Evolutionary conservation across 2,888 invertebrate species (phyloP), one percentile per base, ranked within the genome.

Genomic region (Drosophila mimetica): DNA sequence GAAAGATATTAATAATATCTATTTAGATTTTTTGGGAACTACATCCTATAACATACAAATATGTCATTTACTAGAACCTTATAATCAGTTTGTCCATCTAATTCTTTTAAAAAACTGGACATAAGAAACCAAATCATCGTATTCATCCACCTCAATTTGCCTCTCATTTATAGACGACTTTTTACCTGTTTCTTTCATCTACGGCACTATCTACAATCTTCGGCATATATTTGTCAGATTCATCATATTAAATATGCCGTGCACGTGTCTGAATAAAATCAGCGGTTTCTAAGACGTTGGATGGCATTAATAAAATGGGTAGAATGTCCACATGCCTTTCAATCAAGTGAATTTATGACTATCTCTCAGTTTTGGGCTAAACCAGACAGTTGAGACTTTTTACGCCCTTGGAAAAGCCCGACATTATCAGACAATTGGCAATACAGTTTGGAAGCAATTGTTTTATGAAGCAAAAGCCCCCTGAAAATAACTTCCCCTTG

Each of bases 261-360:
- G 25, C 79, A 82, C 69, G 83, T 65, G 74, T 20, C 28, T 39
- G 71, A 61, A 82, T 79, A 76, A 85, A 64, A 65, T 81, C 58
- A 67, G 59, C 74, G 65, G 65, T 78, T 71, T 70, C 37, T 69
- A 63, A 59, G 32, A 70, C 82, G 76, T 48, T 71, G 82, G 71
- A 41, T 34, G 54, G 79, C 79, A 82, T 82, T 65, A 51, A 82
- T 58, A 78, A 58, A 47, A 84, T 67, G 64, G 55, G 25, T 54
- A 51, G 77, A 74, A 54, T 36, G 41, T 14, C 39, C 41, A 47
- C 14, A 51, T 13, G 63, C 50, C 64, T 53, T 37, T 66, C 53
- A 46, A 63, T 71, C 72, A 61, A 63, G 28, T 25, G 34, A 72
- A 75, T 80, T 84, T 71, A 79, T 69, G 59, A 39, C 55, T 44